These are phyloP conservation scores for Hypomecis punctinalis DNA, from an alignment of 2,888 invertebrate genomes.

Conservation along the genomic window DNA sequence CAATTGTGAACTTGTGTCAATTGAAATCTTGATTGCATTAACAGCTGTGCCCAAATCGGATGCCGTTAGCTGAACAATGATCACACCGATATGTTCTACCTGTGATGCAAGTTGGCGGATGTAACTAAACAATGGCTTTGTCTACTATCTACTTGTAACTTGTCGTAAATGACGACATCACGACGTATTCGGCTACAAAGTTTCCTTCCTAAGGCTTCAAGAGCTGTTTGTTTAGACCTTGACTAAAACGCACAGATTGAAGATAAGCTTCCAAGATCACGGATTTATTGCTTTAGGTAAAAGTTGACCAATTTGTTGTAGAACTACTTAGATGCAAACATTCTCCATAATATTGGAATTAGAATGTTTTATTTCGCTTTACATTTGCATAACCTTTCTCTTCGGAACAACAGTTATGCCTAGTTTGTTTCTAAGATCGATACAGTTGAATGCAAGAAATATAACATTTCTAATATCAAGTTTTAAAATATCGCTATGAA, in stretches of 20 bases:
- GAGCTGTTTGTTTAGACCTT: conserved; percentile 13
- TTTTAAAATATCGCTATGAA: too few relatives aligned
- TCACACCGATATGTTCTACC: conserved; percentile 6
- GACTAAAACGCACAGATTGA: conserved; percentile 12
- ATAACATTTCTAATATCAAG: too few relatives aligned
- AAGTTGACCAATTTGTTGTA: conserved; percentile 1
- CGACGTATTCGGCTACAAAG: conserved; percentile 49
- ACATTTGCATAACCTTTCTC: conserved; percentile 28
- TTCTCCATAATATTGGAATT: conserved; percentile 6
- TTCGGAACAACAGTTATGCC: not conserved
- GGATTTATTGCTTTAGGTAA: conserved; percentile 8
- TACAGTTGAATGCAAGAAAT: not conserved
- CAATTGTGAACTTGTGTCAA: too few relatives aligned
- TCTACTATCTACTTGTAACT: conserved; percentile 16
- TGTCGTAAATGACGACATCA: conserved; percentile 51
- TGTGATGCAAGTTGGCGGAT: conserved; percentile 43
- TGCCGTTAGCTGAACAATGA: conserved; percentile 24
- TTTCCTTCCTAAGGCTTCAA: conserved; percentile 16
- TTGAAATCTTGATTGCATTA: not conserved
- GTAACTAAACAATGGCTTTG: conserved; percentile 51
- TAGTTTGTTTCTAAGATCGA: not conserved
- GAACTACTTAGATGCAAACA: not conserved
- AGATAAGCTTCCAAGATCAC: conserved; percentile 1
- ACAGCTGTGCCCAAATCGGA: conserved; percentile 10
- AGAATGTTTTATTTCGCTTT: conserved; percentile 14